Percentiles rank a stretch among this genome's conserved stretches.
Conservation (phyloP, 2,888 invertebrate species). For the Lithophane ornitopus region DNA sequence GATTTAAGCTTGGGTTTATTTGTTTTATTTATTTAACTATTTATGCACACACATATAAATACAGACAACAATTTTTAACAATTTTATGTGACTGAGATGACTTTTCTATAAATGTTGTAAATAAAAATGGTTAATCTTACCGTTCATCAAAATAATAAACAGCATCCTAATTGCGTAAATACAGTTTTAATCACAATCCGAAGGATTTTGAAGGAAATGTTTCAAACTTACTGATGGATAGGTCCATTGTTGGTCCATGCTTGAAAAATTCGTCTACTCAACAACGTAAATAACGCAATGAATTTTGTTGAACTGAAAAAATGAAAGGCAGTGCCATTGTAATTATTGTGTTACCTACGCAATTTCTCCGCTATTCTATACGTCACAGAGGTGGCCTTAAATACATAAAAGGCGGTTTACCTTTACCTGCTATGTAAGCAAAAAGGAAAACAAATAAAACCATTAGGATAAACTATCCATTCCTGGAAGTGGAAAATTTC, state of each 20-base stretch:
- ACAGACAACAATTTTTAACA: too few species aligned
- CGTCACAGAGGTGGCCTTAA: not conserved
- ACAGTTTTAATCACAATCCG: not conserved
- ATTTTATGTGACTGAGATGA: not conserved
- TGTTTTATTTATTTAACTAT: too few species aligned
- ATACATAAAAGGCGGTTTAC: not conserved
- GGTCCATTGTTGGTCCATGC: not conserved
- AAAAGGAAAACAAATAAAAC: not conserved
- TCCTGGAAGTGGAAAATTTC: not conserved
- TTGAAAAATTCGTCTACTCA: not conserved
- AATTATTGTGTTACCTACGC: too few species aligned
- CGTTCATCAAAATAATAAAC: not conserved
- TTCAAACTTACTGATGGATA: not conserved
- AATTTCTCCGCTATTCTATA: not conserved
- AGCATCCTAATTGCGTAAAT: not conserved
- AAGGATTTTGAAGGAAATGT: not conserved
- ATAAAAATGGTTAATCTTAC: not conserved
- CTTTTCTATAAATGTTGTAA: not conserved
- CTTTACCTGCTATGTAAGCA: not conserved
- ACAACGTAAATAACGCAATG: not conserved
- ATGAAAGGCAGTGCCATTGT: not conserved
- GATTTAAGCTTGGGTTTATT: not conserved
- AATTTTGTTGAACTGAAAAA: not conserved
- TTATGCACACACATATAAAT: too few species aligned
- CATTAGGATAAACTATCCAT: too few species aligned